Evolutionary conservation across 2,888 invertebrate species (phyloP).

Genomic region (Andricus quercusramuli): DNA sequence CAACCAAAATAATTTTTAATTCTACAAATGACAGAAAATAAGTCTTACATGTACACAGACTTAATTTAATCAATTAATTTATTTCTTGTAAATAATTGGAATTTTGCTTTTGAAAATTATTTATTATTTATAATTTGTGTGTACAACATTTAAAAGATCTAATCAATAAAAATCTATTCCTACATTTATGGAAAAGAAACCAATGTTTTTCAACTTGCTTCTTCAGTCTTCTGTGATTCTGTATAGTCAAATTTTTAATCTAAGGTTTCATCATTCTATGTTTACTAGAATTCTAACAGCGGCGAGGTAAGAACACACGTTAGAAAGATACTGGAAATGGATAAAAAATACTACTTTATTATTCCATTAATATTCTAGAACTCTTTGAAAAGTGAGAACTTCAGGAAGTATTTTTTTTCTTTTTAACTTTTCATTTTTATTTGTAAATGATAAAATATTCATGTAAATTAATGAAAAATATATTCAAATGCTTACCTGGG

Average conservation of each 20-base stretch:
- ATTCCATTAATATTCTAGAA: background rate
- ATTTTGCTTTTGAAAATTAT: too few species aligned
- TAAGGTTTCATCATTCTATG: background rate
- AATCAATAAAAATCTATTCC: too few species aligned
- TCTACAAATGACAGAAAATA: background rate
- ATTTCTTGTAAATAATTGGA: too few species aligned
- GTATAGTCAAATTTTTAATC: background rate
- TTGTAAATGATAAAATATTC: too few species aligned
- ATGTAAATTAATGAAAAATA: background rate
- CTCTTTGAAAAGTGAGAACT: background rate
- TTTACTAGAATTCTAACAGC: constrained; percentile 7
- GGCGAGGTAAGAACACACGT: background rate
- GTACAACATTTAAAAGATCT: too few species aligned
- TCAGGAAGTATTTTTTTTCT: too few species aligned
- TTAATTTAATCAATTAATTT: background rate
- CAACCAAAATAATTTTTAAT: background rate
- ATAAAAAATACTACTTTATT: background rate
- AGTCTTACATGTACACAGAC: background rate
- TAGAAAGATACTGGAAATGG: constrained; percentile 27
- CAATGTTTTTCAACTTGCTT: background rate
- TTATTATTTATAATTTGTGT: too few species aligned
- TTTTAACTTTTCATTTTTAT: too few species aligned
- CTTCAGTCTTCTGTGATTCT: background rate
- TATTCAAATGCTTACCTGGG: background rate
- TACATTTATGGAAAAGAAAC: background rate